Evolutionary conservation across 2,113 vertebrate genomes (phyloP).

Genomic region (Gallinago media): DNA sequence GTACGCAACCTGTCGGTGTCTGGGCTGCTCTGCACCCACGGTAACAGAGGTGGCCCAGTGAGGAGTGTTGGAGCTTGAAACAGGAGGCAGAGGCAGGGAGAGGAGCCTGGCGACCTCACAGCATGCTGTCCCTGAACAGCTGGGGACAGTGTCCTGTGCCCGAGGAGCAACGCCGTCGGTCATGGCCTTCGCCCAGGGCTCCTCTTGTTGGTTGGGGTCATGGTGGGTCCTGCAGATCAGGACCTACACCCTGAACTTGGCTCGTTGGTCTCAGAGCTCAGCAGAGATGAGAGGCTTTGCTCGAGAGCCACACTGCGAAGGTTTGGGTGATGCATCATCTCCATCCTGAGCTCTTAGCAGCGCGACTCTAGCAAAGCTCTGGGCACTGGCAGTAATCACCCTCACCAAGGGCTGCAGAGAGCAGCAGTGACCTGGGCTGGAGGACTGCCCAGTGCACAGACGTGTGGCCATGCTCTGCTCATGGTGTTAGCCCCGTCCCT

Average conservation of each 20-base stretch:
- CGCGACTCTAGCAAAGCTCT: not conserved
- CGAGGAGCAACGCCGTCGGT: rapidly evolving
- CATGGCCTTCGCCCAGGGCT: not conserved
- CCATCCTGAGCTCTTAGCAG: not conserved
- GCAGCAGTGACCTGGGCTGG: not conserved
- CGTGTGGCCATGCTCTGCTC: not conserved
- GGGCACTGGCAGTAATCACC: too few species aligned
- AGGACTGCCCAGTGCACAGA: not conserved
- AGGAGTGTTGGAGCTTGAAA: rapidly evolving
- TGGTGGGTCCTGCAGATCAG: not conserved
- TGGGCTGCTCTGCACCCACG: not conserved
- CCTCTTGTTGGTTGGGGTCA: rapidly evolving
- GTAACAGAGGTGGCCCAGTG: not conserved
- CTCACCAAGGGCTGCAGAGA: not conserved
- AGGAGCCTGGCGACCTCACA: not conserved
- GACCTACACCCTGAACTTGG: not conserved
- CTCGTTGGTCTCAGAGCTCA: rapidly evolving
- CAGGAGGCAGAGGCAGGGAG: not conserved
- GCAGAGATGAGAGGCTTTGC: not conserved
- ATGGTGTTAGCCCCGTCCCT: too few species aligned
- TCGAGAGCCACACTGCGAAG: not conserved
- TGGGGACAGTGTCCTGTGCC: not conserved
- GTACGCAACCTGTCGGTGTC: not conserved
- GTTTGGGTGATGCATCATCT: not conserved
- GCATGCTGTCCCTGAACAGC: not conserved